Evolutionary conservation across 2,113 vertebrate species (phyloP), one percentile per base, ranked within the genome.

Genomic region (Formicarius rufipectus): DNA sequence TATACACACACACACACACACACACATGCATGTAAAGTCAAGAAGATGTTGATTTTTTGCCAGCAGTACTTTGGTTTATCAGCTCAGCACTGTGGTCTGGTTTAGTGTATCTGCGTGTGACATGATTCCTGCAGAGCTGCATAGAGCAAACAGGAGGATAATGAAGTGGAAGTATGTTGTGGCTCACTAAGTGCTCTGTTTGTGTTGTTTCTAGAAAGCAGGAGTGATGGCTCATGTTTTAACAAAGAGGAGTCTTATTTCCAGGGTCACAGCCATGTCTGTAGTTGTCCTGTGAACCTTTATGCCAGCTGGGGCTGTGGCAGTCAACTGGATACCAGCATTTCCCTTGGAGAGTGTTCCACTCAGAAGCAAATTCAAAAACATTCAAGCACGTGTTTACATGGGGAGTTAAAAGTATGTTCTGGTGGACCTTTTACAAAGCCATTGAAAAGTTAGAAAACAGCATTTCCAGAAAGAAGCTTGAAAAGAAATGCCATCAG

Each of bases 1-100:
- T 27, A 12, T 7, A 4, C 16, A 4, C 7, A 30, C 11, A 47
- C 12, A 7, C 17, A n/a, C 1, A 0, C 5, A 12, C 12, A 7
- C 17, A n/a, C 1, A 0, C 5, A 12, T 4, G 14, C 64, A 19
- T 10, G 37, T 44, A 25, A 60, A 83, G 23, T 83, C 1, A 1
- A 27, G 20, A 12, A 4, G 13, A 18, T 58, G 35, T 13, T 66
- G n/a, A 37, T 56, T 83, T 89, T 84, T 64, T 35, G 25, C 35
- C 7, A 0, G n/a, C 33, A 52, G 9, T 8, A 27, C 22, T 76
- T 53, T 7, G 40, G 15, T 66, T 74, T 86, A 42, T 62, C 72
- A 63, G 20, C 7, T 8, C 52, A 77, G 35, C 21, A 9, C 58
- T 68, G 49, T 60, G 44, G n/a, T 60, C 53, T 87, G 55, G 30